These are phyloP conservation scores for Hycleus cichorii DNA, from an alignment of 1,140 invertebrate species.

Conservation along the genomic window DNA sequence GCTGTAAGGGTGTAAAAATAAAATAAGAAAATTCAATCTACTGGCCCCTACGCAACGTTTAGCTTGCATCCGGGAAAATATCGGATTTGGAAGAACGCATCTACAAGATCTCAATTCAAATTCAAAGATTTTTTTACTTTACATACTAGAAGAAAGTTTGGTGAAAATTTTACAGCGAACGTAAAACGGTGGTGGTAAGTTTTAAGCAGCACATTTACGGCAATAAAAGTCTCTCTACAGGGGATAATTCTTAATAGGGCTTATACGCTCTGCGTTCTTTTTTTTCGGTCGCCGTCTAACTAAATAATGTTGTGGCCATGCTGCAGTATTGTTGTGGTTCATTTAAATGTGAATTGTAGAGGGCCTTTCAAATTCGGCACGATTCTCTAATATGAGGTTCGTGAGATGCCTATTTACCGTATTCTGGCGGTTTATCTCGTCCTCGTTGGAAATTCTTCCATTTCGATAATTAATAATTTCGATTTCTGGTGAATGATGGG, in stretches of 20 bases:
- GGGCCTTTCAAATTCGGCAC: conserved; percentile 17
- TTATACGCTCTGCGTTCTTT: too few species aligned
- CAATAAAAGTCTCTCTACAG: too few species aligned
- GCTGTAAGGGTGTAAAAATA: conserved; percentile 33
- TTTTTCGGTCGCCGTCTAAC: too few species aligned
- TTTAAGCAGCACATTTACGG: too few species aligned
- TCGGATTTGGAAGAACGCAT: conserved; percentile 9
- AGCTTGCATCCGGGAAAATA: conserved; percentile 28
- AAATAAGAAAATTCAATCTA: conserved; percentile 39
- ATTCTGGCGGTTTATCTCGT: conserved; percentile 6
- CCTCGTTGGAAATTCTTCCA: not conserved
- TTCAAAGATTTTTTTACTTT: not conserved
- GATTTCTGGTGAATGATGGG: too few species aligned
- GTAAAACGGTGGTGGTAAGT: too few species aligned
- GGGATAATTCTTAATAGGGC: too few species aligned
- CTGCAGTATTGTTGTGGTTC: conserved; percentile 1
- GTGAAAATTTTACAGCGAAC: too few species aligned
- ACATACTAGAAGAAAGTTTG: too few species aligned
- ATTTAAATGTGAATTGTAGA: conserved; percentile 17
- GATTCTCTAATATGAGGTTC: conserved; percentile 14
- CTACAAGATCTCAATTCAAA: not conserved
- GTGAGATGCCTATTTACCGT: conserved; percentile 11
- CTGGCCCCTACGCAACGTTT: conserved; percentile 36
- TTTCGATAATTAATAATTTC: conserved; percentile 1
- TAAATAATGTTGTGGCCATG: too few species aligned